Conservation (phyloP, 2,888 invertebrate species). For the Eupithecia vulgata region DNA sequence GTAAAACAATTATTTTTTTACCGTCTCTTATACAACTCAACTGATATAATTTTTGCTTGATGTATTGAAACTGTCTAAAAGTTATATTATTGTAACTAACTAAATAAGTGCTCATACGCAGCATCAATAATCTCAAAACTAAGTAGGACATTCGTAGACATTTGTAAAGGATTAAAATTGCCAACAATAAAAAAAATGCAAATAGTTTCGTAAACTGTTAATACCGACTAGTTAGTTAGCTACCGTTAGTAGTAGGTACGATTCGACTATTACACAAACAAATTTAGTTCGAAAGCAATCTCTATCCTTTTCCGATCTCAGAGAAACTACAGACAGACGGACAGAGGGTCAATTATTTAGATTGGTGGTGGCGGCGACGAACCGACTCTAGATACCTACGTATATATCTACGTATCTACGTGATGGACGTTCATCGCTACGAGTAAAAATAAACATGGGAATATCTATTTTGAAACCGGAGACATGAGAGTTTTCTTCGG, state of each 20-base stretch:
- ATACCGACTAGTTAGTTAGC: too few species aligned
- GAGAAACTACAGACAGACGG: constrained; percentile 74
- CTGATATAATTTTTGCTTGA: not conserved
- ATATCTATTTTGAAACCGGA: constrained; percentile 20
- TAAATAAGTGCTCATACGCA: not conserved
- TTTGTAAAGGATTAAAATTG: too few species aligned
- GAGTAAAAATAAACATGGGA: constrained; percentile 29
- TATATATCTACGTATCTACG: constrained; percentile 44
- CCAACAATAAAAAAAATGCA: too few species aligned
- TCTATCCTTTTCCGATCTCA: constrained; percentile 59
- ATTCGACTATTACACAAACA: constrained; percentile 4
- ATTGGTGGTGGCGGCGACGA: constrained; percentile 80
- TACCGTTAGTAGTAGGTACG: too few species aligned
- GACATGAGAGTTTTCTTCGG: constrained; percentile 10
- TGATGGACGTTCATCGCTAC: constrained; percentile 52
- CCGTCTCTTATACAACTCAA: not conserved
- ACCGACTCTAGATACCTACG: constrained; percentile 54
- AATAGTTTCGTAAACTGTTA: too few species aligned
- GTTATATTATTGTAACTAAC: not conserved
- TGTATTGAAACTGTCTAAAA: not conserved
- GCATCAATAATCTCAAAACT: not conserved
- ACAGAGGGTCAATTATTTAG: constrained; percentile 83
- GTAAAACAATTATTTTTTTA: not conserved
- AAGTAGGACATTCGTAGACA: not conserved
- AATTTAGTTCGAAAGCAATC: constrained; percentile 39